Conservation (phyloP, 2,888 invertebrate species). For the Drosophila bunnanda region DNA sequence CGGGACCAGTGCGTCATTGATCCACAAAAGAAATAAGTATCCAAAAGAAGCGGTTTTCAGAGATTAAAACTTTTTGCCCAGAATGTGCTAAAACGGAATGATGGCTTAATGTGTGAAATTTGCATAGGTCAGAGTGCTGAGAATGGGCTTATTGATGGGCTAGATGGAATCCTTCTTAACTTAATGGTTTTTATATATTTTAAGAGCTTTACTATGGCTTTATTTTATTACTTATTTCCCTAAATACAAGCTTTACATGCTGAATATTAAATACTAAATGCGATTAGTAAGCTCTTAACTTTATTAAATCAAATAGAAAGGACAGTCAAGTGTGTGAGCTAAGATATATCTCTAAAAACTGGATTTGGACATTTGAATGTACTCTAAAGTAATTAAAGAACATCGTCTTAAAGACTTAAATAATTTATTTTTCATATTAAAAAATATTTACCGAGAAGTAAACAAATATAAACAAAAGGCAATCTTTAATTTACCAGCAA, state of each 20-base stretch:
- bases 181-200: not conserved
- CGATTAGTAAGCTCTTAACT: not conserved
- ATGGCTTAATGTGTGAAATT: slow-evolving; percentile 41
- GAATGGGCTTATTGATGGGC: slow-evolving; percentile 5
- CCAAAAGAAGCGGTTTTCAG: slow-evolving; percentile 14
- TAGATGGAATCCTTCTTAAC: not conserved
- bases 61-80: slow-evolving; percentile 12
- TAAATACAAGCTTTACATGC: not conserved
- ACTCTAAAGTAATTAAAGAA: no score
- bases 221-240: not conserved
- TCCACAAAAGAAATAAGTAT: slow-evolving; percentile 31
- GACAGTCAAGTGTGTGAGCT: no score
- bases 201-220: not conserved
- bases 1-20: slow-evolving; percentile 23
- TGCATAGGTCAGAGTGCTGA: slow-evolving; percentile 33
- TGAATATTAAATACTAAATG: not conserved
- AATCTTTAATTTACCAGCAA: not conserved
- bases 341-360: no score
- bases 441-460: not conserved
- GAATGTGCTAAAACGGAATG: slow-evolving; percentile 17
- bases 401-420: no score
- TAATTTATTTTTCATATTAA: no score
- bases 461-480: not conserved
- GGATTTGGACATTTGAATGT: no score
- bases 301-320: not conserved